Conservation (phyloP, 2,888 invertebrate genomes). For the Thalpophila matura region DNA sequence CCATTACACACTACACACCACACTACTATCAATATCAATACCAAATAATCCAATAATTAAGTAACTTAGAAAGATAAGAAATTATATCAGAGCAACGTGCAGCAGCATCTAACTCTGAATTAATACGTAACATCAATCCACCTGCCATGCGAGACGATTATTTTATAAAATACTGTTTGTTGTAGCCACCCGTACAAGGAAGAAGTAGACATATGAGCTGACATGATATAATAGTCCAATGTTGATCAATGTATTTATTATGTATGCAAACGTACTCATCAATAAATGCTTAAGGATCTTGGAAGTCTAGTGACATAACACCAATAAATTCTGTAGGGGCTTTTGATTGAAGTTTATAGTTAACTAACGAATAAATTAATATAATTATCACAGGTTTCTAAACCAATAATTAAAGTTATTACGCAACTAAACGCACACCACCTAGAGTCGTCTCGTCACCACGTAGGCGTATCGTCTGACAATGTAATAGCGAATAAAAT, state of each 20-base stretch:
- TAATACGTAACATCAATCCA: constrained; percentile 24
- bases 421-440: constrained; percentile 46
- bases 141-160: constrained; percentile 27
- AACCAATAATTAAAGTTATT: constrained; percentile 39
- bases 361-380: constrained; percentile 22
- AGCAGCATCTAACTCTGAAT: constrained; percentile 30
- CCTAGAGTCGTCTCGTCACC: constrained; percentile 48
- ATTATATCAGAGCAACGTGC: constrained; percentile 31
- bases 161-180: constrained; percentile 21
- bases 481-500: constrained; percentile 69
- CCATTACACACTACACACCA: background rate
- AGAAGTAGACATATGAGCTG: background rate
- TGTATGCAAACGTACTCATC: constrained; percentile 10
- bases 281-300: constrained; percentile 23
- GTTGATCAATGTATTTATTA: constrained; percentile 19
- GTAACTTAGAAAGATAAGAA: constrained; percentile 35
- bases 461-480: constrained; percentile 63
- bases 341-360: constrained; percentile 15
- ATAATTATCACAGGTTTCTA: constrained; percentile 37
- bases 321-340: background rate
- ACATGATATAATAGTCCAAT: constrained; percentile 26
- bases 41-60: constrained; percentile 29
- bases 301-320: constrained; percentile 26
- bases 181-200: constrained; percentile 8
- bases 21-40: no score